Evolutionary conservation across 1,140 invertebrate species (phyloP).

Genomic region (Samia ricini): DNA sequence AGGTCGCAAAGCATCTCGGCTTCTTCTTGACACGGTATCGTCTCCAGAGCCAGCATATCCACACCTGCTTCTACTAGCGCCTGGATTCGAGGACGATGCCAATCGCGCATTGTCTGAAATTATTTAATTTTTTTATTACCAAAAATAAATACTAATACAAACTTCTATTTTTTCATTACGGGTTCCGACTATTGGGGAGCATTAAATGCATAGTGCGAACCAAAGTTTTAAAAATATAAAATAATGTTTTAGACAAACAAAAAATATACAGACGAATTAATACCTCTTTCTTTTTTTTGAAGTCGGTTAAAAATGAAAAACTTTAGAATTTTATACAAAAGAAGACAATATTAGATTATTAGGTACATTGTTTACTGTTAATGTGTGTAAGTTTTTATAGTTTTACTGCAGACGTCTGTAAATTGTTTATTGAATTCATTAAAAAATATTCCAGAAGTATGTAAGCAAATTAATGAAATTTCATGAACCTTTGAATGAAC

Average conservation of each 20-base stretch:
- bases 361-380: too few relatives aligned
- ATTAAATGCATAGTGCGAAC: background rate
- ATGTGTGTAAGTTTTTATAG: too few relatives aligned
- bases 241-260: too few relatives aligned
- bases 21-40: slow-evolving; percentile 90
- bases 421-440: background rate
- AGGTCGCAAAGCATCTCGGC: slow-evolving; percentile 88
- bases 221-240: background rate
- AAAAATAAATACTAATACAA: background rate
- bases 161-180: background rate
- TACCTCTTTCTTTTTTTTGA: too few relatives aligned
- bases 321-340: too few relatives aligned
- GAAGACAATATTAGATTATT: too few relatives aligned
- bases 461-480: background rate
- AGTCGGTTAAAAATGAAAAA: too few relatives aligned
- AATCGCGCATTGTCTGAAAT: slow-evolving; percentile 82
- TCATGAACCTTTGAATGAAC: slow-evolving; percentile 12
- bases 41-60: slow-evolving; percentile 92
- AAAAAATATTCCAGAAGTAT: background rate
- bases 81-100: slow-evolving; percentile 88
- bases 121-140: background rate
- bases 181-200: background rate
- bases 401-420: background rate
- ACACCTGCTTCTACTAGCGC: slow-evolving; percentile 87
- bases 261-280: too few relatives aligned